Evolutionary conservation across 1,140 invertebrate species (phyloP).

Genomic region (Musca vetustissima): DNA sequence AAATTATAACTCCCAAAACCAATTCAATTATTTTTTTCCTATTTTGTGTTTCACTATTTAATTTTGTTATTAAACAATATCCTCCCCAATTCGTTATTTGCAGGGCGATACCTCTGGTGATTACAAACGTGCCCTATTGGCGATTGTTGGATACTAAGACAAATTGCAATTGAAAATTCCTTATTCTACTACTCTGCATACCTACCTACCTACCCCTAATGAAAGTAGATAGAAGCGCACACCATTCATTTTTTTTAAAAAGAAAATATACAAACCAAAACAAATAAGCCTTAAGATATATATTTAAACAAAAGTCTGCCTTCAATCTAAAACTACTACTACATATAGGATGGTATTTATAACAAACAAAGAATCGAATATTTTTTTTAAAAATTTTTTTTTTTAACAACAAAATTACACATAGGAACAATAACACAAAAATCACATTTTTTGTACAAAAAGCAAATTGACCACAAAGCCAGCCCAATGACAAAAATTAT

Average conservation of each 20-base stretch:
- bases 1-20: background rate
- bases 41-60: background rate
- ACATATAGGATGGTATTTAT: too few relatives aligned
- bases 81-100: conserved; percentile 57
- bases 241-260: background rate
- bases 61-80: conserved; percentile 13
- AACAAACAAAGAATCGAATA: too few relatives aligned
- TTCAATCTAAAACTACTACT: background rate
- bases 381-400: too few relatives aligned
- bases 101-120: conserved; percentile 90
- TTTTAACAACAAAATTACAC: too few relatives aligned
- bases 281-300: background rate
- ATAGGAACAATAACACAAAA: too few relatives aligned
- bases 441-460: too few relatives aligned
- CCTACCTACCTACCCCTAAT: background rate
- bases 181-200: background rate
- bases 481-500: too few relatives aligned
- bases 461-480: too few relatives aligned
- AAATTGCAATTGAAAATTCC: conserved; percentile 9
- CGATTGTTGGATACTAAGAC: conserved; percentile 71
- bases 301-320: conserved; percentile 3
- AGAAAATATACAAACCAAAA: background rate
- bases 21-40: background rate
- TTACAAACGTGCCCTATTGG: conserved; percentile 85
- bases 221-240: background rate